These are phyloP conservation scores for Apoda limacodes DNA, from an alignment of 2,888 invertebrate species.

Conservation along the genomic window DNA sequence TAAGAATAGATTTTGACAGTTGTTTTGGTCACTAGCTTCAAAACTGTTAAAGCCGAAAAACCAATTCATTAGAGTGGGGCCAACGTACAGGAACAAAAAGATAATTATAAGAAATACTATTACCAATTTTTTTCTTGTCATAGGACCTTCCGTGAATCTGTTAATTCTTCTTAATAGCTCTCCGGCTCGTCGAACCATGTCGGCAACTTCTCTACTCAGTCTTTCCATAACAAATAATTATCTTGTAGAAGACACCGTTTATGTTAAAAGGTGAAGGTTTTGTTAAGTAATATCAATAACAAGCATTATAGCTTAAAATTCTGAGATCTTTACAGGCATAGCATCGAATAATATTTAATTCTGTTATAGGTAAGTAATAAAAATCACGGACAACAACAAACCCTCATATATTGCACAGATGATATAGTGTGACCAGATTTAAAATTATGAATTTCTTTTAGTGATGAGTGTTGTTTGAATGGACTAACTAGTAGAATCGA, in stretches of 20 bases:
- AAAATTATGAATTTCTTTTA: too few relatives aligned
- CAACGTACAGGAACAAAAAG: constrained; percentile 72
- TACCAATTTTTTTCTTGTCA: constrained; percentile 61
- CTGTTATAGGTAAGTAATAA: too few relatives aligned
- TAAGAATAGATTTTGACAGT: constrained; percentile 76
- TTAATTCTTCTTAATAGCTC: constrained; percentile 54
- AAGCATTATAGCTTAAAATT: too few relatives aligned
- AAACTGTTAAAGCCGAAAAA: constrained; percentile 63
- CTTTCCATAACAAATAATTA: constrained; percentile 46
- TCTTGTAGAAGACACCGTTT: constrained; percentile 15
- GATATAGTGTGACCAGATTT: too few relatives aligned
- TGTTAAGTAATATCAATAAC: constrained; percentile 28
- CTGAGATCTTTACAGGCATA: too few relatives aligned
- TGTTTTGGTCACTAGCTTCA: constrained; percentile 58
- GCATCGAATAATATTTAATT: too few relatives aligned
- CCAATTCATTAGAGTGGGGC: constrained; percentile 74
- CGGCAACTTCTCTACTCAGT: constrained; percentile 35
- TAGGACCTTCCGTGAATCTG: constrained; percentile 55
- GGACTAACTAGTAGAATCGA: too few relatives aligned
- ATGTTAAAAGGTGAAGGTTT: too few relatives aligned
- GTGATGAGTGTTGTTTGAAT: too few relatives aligned
- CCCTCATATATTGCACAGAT: too few relatives aligned
- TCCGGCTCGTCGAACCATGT: constrained; percentile 57
- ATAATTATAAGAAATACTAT: constrained; percentile 63
- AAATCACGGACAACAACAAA: too few relatives aligned